Evolutionary conservation across 2,113 vertebrate species (phyloP), one percentile per base, ranked within the genome.

Genomic region (Emydocephalus ijimae): DNA sequence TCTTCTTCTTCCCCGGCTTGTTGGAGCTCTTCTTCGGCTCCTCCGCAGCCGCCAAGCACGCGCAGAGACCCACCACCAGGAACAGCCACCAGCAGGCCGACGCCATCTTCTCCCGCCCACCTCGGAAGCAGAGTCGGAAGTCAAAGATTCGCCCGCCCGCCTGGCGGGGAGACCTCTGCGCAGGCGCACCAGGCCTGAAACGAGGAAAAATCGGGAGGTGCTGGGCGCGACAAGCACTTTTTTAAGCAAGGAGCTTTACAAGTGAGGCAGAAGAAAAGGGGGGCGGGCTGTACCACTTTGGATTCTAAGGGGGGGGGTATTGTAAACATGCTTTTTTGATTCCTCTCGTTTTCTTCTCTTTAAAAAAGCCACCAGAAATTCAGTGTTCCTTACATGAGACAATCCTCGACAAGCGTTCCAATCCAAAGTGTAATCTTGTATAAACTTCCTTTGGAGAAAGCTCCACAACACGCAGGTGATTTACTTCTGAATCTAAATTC

Each of bases 1-100:
- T 99, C 96, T 98, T 99, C 94, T 97, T 97, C 2, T 93, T 88
- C 0, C 95, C 94, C 3, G 96, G 94, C 57, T 97, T 94, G 23
- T 96, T 92, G 20, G 90, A 91, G 92, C 21, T 95, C n/a, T 21
- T 94, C 94, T 34, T 96, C n/a, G 2, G 95, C 94, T 89, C 93
- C 59, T 94, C 95, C 94, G 50, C 90, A 18, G 95, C 5, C 43
- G 96, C 92, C 50, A 29, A 88, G 0, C 29, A 43, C 9, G 91
- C 21, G 50, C 96, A 96, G 15, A 98, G 88, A 4, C 96, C 87
- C 85, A 97, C 9, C 0, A 89, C 90, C 50, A 97, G 3, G 0
- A 55, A 93, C 23, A 94, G 3, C 50, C 94, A 18, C 0, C 12
- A 0, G 1, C n/a, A 0, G 86, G 93, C 7, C 88, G 95, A 94